These are phyloP conservation scores for Pelobates cultripes DNA, from an alignment of 2,797 vertebrate genomes.

Conservation along the genomic window DNA sequence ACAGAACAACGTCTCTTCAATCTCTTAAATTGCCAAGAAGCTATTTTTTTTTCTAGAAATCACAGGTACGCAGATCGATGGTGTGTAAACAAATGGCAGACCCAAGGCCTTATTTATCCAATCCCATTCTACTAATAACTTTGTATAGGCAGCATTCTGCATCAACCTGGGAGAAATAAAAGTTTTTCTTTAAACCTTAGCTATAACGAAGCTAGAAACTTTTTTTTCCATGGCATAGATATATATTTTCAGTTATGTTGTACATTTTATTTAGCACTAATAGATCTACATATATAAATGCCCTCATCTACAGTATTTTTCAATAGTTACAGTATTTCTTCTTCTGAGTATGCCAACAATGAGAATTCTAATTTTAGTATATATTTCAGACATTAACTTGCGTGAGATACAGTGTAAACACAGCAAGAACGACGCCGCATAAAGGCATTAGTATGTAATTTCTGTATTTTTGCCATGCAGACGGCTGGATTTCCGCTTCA, in stretches of 20 bases:
- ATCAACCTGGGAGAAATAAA: neutral
- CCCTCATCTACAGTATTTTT: too few relatives aligned
- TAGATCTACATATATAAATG: neutral
- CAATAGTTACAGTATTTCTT: too few relatives aligned
- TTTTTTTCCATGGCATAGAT: neutral
- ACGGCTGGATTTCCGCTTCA: constrained; percentile 77
- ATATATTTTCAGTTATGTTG: neutral
- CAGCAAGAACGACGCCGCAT: constrained; percentile 75
- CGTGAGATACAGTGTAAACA: constrained; percentile 78
- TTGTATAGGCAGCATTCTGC: neutral
- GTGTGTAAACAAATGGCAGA: neutral
- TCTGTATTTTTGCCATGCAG: constrained; percentile 75
- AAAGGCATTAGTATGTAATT: constrained; percentile 76
- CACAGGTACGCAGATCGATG: too few relatives aligned
- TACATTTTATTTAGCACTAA: neutral
- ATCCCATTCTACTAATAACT: neutral
- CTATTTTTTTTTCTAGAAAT: neutral
- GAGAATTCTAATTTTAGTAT: neutral
- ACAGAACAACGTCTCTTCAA: too few relatives aligned
- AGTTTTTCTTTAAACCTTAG: neutral
- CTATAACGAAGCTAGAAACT: neutral
- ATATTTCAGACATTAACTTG: constrained; percentile 60
- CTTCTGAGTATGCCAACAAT: neutral
- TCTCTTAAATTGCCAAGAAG: too few relatives aligned
- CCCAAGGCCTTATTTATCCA: neutral